phyloP scores from a whole-genome alignment of 2,888 invertebrate genomes.

The Cryptophagus acutangulus region DNA sequence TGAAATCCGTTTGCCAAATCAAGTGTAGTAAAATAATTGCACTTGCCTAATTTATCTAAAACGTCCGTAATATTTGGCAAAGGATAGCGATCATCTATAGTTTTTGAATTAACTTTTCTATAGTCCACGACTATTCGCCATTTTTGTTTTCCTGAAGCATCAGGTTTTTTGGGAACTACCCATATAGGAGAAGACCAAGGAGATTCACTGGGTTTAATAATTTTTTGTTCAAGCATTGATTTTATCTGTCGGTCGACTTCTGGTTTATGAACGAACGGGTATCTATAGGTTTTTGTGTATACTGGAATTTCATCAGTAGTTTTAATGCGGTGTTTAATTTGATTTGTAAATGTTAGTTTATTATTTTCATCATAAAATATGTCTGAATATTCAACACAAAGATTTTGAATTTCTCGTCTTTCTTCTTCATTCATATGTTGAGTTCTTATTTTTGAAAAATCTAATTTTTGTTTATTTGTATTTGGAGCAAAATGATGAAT shows the following conservation, averaged over 20 bases:
- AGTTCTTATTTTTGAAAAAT: too few species aligned
- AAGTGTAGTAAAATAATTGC: slow-evolving; percentile 28
- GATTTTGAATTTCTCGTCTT: too few species aligned
- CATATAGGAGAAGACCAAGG: slow-evolving; percentile 23
- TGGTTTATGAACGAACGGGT: slow-evolving; percentile 25
- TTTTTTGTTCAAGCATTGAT: slow-evolving; percentile 19
- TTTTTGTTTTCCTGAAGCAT: slow-evolving; percentile 20
- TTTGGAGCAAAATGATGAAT: too few species aligned
- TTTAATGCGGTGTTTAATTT: too few species aligned
- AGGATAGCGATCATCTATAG: slow-evolving; percentile 31
- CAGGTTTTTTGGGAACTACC: slow-evolving; percentile 22
- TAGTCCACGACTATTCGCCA: slow-evolving; percentile 21
- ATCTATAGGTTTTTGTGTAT: too few species aligned
- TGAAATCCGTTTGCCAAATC: slow-evolving; percentile 31
- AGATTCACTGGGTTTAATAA: slow-evolving; percentile 18
- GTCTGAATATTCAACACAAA: too few species aligned
- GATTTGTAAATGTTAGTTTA: too few species aligned
- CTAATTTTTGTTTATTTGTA: too few species aligned
- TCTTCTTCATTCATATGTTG: too few species aligned
- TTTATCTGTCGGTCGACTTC: slow-evolving; percentile 24
- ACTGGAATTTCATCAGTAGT: too few species aligned
- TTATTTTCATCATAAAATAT: too few species aligned
- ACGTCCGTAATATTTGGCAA: slow-evolving; percentile 35
- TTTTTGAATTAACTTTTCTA: slow-evolving; percentile 17
- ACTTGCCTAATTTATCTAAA: slow-evolving; percentile 33